Conservation (phyloP, 2,888 invertebrate species). For the Halictus ligatus region DNA sequence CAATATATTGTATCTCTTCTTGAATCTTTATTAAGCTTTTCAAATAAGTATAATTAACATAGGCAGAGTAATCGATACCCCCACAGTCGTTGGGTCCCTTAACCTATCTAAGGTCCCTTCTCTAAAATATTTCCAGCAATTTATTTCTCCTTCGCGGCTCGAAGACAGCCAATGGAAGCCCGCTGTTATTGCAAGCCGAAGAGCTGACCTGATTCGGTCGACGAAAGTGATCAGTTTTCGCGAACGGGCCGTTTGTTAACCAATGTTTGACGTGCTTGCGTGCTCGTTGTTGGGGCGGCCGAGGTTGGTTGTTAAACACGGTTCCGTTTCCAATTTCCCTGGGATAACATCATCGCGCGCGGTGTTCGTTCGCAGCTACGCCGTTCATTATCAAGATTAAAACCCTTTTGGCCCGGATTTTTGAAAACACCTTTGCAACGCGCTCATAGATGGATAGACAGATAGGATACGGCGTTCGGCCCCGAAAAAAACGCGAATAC, state of each 20-base stretch:
- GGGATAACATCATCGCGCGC: neutral
- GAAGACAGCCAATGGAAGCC: too few relatives aligned
- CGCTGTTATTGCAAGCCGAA: too few relatives aligned
- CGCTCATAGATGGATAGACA: neutral
- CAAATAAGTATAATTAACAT: too few relatives aligned
- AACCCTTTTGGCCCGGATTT: neutral
- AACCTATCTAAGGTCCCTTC: too few relatives aligned
- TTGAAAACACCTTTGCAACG: conserved; percentile 6
- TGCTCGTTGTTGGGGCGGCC: neutral
- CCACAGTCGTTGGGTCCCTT: too few relatives aligned
- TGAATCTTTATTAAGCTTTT: too few relatives aligned
- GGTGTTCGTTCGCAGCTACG: neutral
- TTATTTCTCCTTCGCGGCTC: too few relatives aligned
- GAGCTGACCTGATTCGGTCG: neutral
- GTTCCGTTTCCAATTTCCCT: neutral
- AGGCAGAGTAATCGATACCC: too few relatives aligned
- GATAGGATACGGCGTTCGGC: neutral
- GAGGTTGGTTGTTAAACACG: neutral
- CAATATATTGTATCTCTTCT: too few relatives aligned
- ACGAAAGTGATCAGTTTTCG: neutral
- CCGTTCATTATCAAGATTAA: conserved; percentile 13
- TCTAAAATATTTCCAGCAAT: too few relatives aligned
- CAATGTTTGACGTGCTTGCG: neutral
- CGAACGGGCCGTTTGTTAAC: neutral
- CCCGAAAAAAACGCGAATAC: neutral